Conservation (phyloP, 2,797 vertebrate genomes). For the Hafferia zeledoni region DNA sequence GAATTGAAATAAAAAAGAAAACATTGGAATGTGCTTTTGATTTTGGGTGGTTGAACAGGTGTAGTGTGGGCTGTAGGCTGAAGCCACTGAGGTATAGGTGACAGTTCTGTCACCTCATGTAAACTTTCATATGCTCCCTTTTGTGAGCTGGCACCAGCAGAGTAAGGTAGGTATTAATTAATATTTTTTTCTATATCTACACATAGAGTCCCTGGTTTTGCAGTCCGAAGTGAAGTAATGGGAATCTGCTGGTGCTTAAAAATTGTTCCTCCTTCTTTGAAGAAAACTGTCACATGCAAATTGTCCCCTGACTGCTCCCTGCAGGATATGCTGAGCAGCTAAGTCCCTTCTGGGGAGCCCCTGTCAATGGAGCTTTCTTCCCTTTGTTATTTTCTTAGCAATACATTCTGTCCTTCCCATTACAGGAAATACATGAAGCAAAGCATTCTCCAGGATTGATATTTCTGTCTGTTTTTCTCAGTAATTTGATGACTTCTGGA, state of each 20-base stretch:
- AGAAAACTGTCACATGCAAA: background rate
- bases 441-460: fast-evolving
- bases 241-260: background rate
- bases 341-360: background rate
- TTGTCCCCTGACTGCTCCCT: fast-evolving
- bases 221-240: background rate
- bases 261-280: background rate
- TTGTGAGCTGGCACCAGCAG: background rate
- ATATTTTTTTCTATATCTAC: background rate
- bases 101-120: background rate
- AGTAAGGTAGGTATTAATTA: background rate
- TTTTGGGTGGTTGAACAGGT: background rate
- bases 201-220: background rate
- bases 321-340: background rate
- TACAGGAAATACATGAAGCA: background rate
- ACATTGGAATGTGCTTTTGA: background rate
- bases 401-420: background rate
- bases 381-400: background rate
- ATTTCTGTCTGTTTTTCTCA: background rate
- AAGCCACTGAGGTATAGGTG: background rate
- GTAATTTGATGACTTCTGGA: background rate
- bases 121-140: background rate
- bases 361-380: background rate
- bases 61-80: background rate
- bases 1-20: background rate